Percentiles rank a stretch among this genome's conserved stretches.
Conservation (phyloP, 2,888 invertebrate genomes). For the Aethes cnicana region DNA sequence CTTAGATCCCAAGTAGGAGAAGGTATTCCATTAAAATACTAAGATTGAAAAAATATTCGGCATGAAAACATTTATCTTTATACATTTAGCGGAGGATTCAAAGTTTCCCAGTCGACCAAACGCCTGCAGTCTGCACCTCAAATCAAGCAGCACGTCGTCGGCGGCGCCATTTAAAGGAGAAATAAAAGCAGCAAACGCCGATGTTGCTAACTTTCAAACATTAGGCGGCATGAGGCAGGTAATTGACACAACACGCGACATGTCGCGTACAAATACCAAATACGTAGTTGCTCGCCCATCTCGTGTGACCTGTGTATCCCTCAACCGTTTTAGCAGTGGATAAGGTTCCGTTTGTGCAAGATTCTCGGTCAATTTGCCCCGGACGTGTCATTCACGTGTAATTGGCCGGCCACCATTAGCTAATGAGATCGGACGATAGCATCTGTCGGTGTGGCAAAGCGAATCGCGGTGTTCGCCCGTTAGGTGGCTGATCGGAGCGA, state of each 20-base stretch:
- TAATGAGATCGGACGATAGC: slow-evolving; percentile 60
- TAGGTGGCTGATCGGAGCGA: slow-evolving; percentile 51
- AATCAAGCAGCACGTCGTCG: neutral
- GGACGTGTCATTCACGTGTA: slow-evolving; percentile 76
- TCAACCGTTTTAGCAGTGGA: too few relatives aligned
- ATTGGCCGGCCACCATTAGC: slow-evolving; percentile 70
- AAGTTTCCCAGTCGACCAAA: slow-evolving; percentile 2
- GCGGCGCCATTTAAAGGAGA: slow-evolving; percentile 8
- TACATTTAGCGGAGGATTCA: too few relatives aligned
- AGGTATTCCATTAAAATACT: too few relatives aligned
- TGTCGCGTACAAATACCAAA: slow-evolving; percentile 33
- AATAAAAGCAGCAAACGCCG: slow-evolving; percentile 8
- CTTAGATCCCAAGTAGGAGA: too few relatives aligned
- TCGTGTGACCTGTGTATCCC: too few relatives aligned
- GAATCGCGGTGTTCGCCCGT: slow-evolving; percentile 51
- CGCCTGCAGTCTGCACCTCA: neutral
- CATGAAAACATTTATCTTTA: too few relatives aligned
- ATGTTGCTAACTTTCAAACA: slow-evolving; percentile 17
- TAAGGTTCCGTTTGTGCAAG: too few relatives aligned
- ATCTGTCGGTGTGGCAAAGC: slow-evolving; percentile 61
- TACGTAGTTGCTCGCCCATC: slow-evolving; percentile 34
- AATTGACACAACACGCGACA: slow-evolving; percentile 30
- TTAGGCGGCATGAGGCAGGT: slow-evolving; percentile 18
- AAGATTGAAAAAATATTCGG: too few relatives aligned
- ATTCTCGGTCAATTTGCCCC: slow-evolving; percentile 72